Base-by-base conservation (phyloP, 2,113 vertebrate species). In the Solenodon paradoxus region DNA sequence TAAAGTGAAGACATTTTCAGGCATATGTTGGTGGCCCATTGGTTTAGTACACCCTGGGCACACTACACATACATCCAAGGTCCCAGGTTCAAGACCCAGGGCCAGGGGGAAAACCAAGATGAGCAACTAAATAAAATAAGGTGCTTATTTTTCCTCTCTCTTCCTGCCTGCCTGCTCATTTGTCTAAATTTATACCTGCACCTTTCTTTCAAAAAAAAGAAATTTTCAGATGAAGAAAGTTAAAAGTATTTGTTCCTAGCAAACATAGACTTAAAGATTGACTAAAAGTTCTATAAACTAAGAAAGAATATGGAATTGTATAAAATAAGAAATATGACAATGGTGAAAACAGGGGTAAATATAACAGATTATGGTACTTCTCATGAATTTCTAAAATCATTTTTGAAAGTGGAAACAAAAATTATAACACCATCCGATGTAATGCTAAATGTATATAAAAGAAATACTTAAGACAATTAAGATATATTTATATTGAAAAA, bases 391-490 rank as follows among this genome's bases (percentile, higher is more conserved):
- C 32, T 68, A 59, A 79, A 83, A 63, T 78, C 26, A 28, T 71
- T 92, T 94, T 71, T 89, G 59, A 64, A 74, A n/a, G 17, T 75
- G 68, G 35, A 84, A 92, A 17, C 57, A 90, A 95, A 88, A 96
- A 49, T 77, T 89, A 49, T 85, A 92, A 61, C 38, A 92, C 13
- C 35, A 28, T 94, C 49, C 80, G 32, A 95, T 74, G 38, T 94
- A 30, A 16, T 78, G 11, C 28, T 79, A 53, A 71, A 61, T 84
- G 30, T 75, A 38, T 45, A 22, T 74, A 38, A 20, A 77, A 47
- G 30, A 69, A 81, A 92, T 88, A 75, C 49, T 93, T 88, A 81
- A 92, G 40, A 55, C 64, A 74, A 40, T 38, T 81, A 57, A 88
- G 35, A 55, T 38, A 16, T 71, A 71, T 9, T 68, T 77, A 40